Percentiles rank a stretch among this genome's conserved stretches.
phyloP scores from a whole-genome alignment of 2,113 vertebrate species.

The Rhinichthys klamathensis region DNA sequence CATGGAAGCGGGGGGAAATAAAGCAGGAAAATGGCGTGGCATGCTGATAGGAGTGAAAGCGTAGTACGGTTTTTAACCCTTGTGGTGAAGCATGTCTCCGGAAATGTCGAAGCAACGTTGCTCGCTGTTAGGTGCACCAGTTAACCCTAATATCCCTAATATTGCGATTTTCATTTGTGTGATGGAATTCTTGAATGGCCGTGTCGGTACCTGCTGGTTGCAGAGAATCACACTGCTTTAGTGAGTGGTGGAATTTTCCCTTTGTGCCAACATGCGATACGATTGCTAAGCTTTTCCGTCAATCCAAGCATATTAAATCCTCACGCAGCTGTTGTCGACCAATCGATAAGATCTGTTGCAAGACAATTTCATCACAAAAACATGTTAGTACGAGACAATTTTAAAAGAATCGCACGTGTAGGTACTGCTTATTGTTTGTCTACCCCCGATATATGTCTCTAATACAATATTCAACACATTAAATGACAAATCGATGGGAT shows the following conservation, averaged over 20 bases:
- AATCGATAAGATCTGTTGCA: slow-evolving; percentile 1
- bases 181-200: slow-evolving; percentile 52
- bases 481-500: background rate
- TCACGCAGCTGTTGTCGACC: background rate
- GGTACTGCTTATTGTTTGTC: background rate
- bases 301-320: slow-evolving; percentile 16
- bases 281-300: slow-evolving; percentile 41
- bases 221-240: slow-evolving; percentile 30
- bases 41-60: slow-evolving; percentile 64
- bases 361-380: background rate
- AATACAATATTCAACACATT: background rate
- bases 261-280: slow-evolving; percentile 30
- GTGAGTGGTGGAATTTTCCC: slow-evolving; percentile 42
- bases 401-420: background rate
- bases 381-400: background rate
- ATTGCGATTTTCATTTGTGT: slow-evolving; percentile 35
- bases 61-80: slow-evolving; percentile 70
- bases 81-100: slow-evolving; percentile 64
- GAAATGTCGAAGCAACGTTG: slow-evolving; percentile 65
- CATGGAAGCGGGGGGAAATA: slow-evolving; percentile 63
- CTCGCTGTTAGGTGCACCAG: background rate
- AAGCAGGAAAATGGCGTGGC: slow-evolving; percentile 74
- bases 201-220: slow-evolving; percentile 50
- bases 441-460: background rate
- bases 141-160: slow-evolving; percentile 30